These are phyloP conservation scores for Zosterops lateralis DNA, from an alignment of 2,113 vertebrate species.

Conservation along the genomic window DNA sequence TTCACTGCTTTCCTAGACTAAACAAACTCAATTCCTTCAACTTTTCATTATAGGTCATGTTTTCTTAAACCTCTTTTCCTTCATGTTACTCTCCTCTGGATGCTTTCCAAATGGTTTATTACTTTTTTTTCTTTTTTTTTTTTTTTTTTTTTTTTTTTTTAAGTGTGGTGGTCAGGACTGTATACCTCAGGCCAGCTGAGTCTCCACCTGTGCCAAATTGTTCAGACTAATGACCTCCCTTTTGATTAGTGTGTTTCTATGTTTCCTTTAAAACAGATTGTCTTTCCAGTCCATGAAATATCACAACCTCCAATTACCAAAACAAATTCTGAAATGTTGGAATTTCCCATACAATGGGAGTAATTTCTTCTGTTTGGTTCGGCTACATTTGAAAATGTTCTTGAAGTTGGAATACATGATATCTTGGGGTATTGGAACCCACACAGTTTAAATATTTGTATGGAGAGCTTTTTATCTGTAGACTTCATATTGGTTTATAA, in stretches of 20 bases:
- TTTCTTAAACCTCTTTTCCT: conserved; percentile 57
- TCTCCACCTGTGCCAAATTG: conserved; percentile 34
- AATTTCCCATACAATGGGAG: not conserved
- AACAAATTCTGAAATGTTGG: not conserved
- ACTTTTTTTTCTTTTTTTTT: not conserved
- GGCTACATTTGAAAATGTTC: rapidly evolving
- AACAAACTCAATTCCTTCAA: conserved; percentile 47
- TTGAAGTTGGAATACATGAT: not conserved
- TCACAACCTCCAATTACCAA: not conserved
- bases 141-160: not conserved
- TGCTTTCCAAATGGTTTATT: conserved; percentile 45
- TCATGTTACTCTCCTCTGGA: conserved; percentile 20
- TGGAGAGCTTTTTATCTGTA: not conserved
- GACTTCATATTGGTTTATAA: not conserved
- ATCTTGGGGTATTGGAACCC: not conserved
- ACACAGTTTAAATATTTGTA: not conserved
- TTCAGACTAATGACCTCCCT: not conserved
- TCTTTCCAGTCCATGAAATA: not conserved
- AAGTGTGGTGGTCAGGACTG: conserved; percentile 17
- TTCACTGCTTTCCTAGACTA: conserved; percentile 40
- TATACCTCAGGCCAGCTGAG: conserved; percentile 42
- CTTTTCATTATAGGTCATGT: conserved; percentile 56
- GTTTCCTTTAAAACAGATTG: not conserved
- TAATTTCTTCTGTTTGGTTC: not conserved
- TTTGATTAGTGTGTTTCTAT: not conserved